Evolutionary conservation across 2,888 invertebrate genomes (phyloP).

Genomic region (Malthinus flaveolus): DNA sequence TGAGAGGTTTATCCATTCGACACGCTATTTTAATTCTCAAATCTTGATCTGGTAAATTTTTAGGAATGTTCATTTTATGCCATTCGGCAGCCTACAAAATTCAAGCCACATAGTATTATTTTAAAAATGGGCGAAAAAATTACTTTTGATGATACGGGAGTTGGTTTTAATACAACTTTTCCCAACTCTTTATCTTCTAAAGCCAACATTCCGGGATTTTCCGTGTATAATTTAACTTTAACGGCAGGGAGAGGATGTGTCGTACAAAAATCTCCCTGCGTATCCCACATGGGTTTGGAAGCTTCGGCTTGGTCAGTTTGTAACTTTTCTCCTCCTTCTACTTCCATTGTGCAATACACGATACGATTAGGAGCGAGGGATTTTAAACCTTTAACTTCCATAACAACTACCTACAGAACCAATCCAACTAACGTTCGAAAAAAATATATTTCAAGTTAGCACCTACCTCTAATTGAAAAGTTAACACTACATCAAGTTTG

Average conservation of each 20-base stretch:
- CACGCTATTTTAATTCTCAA: slow-evolving; percentile 96
- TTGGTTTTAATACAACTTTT: slow-evolving; percentile 86
- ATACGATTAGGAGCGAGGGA: slow-evolving; percentile 95
- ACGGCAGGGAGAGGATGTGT: slow-evolving; percentile 96
- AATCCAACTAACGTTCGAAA: too few species aligned
- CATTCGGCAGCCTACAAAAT: slow-evolving; percentile 83
- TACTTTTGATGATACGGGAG: slow-evolving; percentile 85
- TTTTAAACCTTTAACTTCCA: slow-evolving; percentile 98
- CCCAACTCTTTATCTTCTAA: slow-evolving; percentile 98
- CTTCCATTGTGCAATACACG: slow-evolving; percentile 99
- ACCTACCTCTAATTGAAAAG: slow-evolving; percentile 92
- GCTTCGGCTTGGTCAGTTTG: slow-evolving; percentile 99
- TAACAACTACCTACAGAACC: slow-evolving; percentile 85
- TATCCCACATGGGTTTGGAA: slow-evolving; percentile 99
- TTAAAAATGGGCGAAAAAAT: slow-evolving; percentile 2
- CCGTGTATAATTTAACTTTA: slow-evolving; percentile 96
- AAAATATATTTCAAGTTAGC: too few species aligned
- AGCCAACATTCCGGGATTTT: slow-evolving; percentile 96
- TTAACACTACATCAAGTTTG: slow-evolving; percentile 97
- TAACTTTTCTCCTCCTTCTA: slow-evolving; percentile 97
- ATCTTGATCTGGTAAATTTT: slow-evolving; percentile 94
- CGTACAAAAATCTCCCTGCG: slow-evolving; percentile 98
- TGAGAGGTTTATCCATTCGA: slow-evolving; percentile 97
- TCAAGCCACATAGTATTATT: too few species aligned
- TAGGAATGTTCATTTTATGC: slow-evolving; percentile 96